Evolutionary conservation across 2,113 vertebrate genomes (phyloP), one percentile per base, ranked within the genome.

Genomic region (Syngnathoides biaculeatus): DNA sequence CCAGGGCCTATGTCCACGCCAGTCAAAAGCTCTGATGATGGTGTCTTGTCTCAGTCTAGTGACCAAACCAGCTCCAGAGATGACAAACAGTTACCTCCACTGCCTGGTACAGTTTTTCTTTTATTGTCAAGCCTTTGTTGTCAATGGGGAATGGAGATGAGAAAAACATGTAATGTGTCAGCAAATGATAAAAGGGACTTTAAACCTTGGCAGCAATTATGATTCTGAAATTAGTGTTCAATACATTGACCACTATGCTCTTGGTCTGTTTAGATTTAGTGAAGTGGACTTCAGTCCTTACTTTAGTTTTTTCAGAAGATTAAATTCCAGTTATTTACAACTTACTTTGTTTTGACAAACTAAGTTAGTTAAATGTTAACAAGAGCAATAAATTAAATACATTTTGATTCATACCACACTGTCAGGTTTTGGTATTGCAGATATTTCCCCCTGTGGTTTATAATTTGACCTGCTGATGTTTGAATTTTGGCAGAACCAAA

Each of bases 401-500:
- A 3, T 24, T n/a, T 24, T 30, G 3, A 30, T 56, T 14, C 4
- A 13, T 10, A 17, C 9, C 11, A 12, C 53, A 56, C 11, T 13
- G 53, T 27, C 22, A 56, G 13, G 50, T 13, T 26, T 26, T 30
- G 22, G 7, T 8, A 20, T 20, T 5, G 17, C 14, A 17, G 5
- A 7, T 56, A 30, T 30, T 27, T 24, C 15, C 14, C 26, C 26
- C 11, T 4, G 5, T 27, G 55, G 13, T 14, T 57, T 24, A 30
- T 6, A 30, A 14, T 17, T 8, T 57, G 12, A 57, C 7, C 1
- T 60, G 35, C 26, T 65, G 12, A 15, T 65, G 50, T 75, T 68
- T 84, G 27, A 83, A 12, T 78, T 67, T 80, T 71, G n/a, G 1
- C 81, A 99, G 97, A 99, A 85, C 96, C 96, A 73, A 99, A 99